phyloP scores from a whole-genome alignment of 1,140 invertebrate genomes.

The Protaetia brevitarsis region DNA sequence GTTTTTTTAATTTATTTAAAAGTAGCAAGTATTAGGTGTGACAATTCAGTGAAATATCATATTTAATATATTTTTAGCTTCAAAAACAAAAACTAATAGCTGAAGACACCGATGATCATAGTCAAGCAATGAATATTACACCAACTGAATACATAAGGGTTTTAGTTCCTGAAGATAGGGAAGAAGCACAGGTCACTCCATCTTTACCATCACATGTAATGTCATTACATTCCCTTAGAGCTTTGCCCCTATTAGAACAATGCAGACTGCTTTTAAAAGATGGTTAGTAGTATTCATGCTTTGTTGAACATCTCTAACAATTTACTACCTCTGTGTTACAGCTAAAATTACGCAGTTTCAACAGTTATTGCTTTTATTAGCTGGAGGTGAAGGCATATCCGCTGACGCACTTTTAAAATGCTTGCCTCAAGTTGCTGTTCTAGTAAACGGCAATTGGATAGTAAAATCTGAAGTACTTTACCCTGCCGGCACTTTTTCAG shows the following conservation, averaged over 20 bases:
- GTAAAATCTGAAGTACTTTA: slow-evolving; percentile 83
- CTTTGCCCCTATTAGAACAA: slow-evolving; percentile 67
- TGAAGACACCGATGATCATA: slow-evolving; percentile 54
- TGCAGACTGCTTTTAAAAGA: slow-evolving; percentile 70
- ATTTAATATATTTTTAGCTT: too few species aligned
- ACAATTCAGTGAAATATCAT: too few species aligned
- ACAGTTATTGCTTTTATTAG: slow-evolving; percentile 62
- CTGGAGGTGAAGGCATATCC: slow-evolving; percentile 50
- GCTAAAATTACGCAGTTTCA: slow-evolving; percentile 73
- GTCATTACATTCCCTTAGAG: slow-evolving; percentile 62
- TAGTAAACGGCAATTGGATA: slow-evolving; percentile 88
- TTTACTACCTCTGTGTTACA: slow-evolving; percentile 50
- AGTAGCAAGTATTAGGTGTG: too few species aligned
- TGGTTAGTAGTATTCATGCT: slow-evolving; percentile 52
- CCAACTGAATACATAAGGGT: slow-evolving; percentile 64
- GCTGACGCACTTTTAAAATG: slow-evolving; percentile 50
- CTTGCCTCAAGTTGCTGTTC: slow-evolving; percentile 67
- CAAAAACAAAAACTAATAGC: slow-evolving; percentile 56
- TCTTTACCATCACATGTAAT: slow-evolving; percentile 50
- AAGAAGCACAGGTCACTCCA: slow-evolving; percentile 57
- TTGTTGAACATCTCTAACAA: not conserved
- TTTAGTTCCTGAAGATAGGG: slow-evolving; percentile 62
- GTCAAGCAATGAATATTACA: slow-evolving; percentile 52
- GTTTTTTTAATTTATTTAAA: too few species aligned
- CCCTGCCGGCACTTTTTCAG: slow-evolving; percentile 66